phyloP scores from a whole-genome alignment of 2,888 invertebrate genomes.

The Flexamia atlantica region DNA sequence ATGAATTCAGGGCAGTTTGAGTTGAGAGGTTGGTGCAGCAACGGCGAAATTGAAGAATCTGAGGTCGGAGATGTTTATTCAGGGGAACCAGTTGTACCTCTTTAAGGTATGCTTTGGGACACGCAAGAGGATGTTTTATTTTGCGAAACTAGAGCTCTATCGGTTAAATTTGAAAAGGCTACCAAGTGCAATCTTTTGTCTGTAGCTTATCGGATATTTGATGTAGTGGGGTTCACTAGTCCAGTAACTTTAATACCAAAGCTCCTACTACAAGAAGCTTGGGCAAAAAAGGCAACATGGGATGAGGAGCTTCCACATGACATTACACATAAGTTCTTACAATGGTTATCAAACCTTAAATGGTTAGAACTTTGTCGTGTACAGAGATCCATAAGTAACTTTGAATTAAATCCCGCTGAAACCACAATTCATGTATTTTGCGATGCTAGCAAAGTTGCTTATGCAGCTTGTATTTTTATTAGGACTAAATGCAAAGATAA shows the following conservation, averaged over 20 bases:
- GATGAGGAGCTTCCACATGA: slow-evolving; percentile 48
- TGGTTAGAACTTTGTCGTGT: slow-evolving; percentile 65
- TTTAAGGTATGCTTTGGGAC: too few species aligned
- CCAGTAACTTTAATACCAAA: slow-evolving; percentile 67
- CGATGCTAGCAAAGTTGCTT: slow-evolving; percentile 57
- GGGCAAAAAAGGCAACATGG: slow-evolving; percentile 53
- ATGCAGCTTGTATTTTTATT: slow-evolving; percentile 61
- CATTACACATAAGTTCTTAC: slow-evolving; percentile 59
- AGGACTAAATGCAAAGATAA: slow-evolving; percentile 22
- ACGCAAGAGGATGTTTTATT: too few species aligned
- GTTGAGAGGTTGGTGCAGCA: too few species aligned
- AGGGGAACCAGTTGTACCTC: too few species aligned
- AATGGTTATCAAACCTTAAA: slow-evolving; percentile 64
- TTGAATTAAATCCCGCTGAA: slow-evolving; percentile 29
- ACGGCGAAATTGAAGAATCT: too few species aligned
- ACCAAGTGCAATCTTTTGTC: slow-evolving; percentile 53
- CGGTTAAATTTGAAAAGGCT: not conserved
- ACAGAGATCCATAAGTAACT: slow-evolving; percentile 63
- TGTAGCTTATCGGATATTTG: slow-evolving; percentile 67
- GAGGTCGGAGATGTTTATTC: too few species aligned
- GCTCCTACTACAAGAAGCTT: slow-evolving; percentile 67
- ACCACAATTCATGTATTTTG: slow-evolving; percentile 58
- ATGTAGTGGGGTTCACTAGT: slow-evolving; percentile 69
- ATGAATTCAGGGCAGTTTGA: too few species aligned
- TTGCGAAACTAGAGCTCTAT: not conserved